Base-by-base conservation (phyloP, 2,888 invertebrate species). In the Caprella mutica region DNA sequence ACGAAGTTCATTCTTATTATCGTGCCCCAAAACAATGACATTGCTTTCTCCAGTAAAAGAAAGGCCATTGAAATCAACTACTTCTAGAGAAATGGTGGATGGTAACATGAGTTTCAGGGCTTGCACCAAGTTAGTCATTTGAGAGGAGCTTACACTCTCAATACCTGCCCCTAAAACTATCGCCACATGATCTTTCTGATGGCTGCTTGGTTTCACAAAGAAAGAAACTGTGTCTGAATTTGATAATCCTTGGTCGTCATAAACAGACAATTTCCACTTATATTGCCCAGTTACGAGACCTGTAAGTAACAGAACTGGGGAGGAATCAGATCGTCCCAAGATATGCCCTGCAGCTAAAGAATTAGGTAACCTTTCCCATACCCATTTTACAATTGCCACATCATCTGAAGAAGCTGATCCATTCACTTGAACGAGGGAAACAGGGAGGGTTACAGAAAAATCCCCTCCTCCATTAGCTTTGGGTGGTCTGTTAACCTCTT, bases 401-500 rank as follows among this genome's bases (percentile, higher is more conserved):
- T 93, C 93, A 71, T 93, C 93, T 19, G 80, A 81, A 0, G 93
- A 93, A 62, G 78, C 77, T 0, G 85, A 82, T 0, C 93, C 93
- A 74, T 93, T 91, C 55, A 93, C 75, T 50, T 82, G 78, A 8
- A 93, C 78, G 19, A 86, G 82, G 38, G 81, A 80, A 3, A 82
- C 74, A 0, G 93, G 92, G 51, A 89, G 74, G 43, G 81, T 78
- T 1, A 91, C 75, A 17, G 83, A 82, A 70, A 83, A 81, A 73
- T 92, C 87, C 0, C 86, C 88, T 5, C 92, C 92, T 1, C 86
- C 92, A 70, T 87, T 83, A 1, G 93, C 91, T 69, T 84, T 83
- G 0, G 93, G 93, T 5, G 86, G 81, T 59, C 85, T 84, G 75
- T 94, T 94, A 72, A 85, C 83, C 73, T 88, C 92, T 91, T 72